Conservation (phyloP, 2,113 vertebrate genomes). For the Apaloderma vittatum region DNA sequence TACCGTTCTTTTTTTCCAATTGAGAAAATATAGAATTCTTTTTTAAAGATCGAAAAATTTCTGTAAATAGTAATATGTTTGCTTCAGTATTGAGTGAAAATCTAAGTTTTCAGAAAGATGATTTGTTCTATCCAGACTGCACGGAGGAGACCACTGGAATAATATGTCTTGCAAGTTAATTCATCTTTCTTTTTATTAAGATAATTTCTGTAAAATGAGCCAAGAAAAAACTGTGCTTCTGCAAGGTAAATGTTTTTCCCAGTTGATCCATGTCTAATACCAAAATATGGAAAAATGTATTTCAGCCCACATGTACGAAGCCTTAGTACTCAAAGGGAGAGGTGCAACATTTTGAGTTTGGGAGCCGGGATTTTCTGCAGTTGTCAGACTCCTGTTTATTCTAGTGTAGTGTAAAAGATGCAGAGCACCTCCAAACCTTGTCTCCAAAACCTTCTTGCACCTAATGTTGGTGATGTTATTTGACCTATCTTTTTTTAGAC, state of each 20-base stretch:
- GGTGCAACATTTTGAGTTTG: background rate
- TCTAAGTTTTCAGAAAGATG: background rate
- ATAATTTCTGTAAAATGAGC: conserved; percentile 10
- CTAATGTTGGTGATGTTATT: background rate
- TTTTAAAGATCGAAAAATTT: conserved; percentile 59
- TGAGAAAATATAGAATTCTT: conserved; percentile 18
- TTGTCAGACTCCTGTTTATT: background rate
- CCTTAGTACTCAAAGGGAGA: background rate
- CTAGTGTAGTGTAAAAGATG: background rate
- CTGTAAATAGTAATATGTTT: conserved; percentile 4
- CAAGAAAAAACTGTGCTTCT: background rate
- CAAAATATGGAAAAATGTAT: background rate
- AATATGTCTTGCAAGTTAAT: background rate
- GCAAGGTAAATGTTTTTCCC: background rate
- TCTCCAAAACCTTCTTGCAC: background rate
- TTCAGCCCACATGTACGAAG: background rate
- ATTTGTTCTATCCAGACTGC: background rate
- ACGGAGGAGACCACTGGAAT: conserved; percentile 18
- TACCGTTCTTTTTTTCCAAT: conserved; percentile 37
- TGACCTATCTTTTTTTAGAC: background rate
- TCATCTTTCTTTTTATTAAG: conserved; percentile 40
- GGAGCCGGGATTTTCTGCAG: background rate
- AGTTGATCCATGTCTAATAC: background rate
- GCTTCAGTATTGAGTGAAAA: background rate
- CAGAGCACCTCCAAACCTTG: background rate